phyloP scores from a whole-genome alignment of 2,113 vertebrate species.

The Leucoraja erinaceus region DNA sequence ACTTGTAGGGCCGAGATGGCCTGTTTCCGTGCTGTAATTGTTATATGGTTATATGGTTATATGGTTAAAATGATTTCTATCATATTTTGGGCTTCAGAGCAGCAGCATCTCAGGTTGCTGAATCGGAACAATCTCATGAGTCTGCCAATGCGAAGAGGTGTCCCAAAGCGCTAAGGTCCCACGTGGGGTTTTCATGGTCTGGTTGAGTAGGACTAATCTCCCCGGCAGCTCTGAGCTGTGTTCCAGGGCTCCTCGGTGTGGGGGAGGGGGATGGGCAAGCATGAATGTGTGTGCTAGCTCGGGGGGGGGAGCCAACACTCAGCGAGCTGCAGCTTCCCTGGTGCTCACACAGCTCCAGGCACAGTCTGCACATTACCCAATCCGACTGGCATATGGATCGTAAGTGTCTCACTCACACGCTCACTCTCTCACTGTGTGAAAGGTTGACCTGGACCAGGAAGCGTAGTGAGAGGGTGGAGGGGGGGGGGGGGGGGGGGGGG shows the following conservation, averaged over 20 bases:
- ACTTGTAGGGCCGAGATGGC: too few species aligned
- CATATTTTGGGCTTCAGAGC: background rate
- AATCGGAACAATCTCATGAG: background rate
- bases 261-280: background rate
- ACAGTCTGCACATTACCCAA: constrained; percentile 31
- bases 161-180: background rate
- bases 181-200: background rate
- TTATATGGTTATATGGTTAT: too few species aligned
- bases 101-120: background rate
- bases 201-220: background rate
- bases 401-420: constrained; percentile 16
- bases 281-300: background rate
- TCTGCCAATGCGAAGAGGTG: background rate
- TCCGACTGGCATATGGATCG: constrained; percentile 25
- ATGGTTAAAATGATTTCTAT: too few species aligned
- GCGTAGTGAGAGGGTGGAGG: background rate
- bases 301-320: background rate
- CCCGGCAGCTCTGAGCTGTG: background rate
- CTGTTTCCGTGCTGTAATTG: too few species aligned
- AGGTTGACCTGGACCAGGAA: constrained; percentile 6
- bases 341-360: constrained; percentile 27
- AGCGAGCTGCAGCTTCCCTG: constrained; percentile 20
- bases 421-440: constrained; percentile 28
- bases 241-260: background rate
- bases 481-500: too few species aligned